Base-by-base conservation (phyloP, 2,113 vertebrate genomes). In the Lamprologus speciosus region DNA sequence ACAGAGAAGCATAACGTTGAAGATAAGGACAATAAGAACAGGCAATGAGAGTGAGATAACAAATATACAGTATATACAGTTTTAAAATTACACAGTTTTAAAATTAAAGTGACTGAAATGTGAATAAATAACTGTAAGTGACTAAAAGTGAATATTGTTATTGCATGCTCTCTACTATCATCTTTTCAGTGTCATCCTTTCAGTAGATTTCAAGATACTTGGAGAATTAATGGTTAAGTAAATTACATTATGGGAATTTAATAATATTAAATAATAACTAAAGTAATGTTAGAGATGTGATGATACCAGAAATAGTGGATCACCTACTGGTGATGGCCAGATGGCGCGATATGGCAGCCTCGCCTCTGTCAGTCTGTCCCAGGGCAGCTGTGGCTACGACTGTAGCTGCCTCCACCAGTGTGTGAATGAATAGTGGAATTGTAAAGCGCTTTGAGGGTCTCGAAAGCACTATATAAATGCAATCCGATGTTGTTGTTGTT, bases 391-490 rank as follows among this genome's bases (percentile, higher is more conserved):
- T 58, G 55, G 55, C 26, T 58, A 28, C 3, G 2, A 28, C 13
- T 28, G 55, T 28, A 57, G 23, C 23, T 57, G 23, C 4, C 55
- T 57, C 55, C 55, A 57, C 55, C 55, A 57, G 55, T 57, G 55
- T 57, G 23, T 57, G 13, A 57, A 57, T 28, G 55, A 55, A 14
- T 14, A 0, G 54, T 26, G 54, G 54, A 26, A 55, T 55, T 55
- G 53, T 23, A 23, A 7, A 55, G 21, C 0, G 4, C 54, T 55
- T 55, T 14, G 3, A 57, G 54, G 54, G 4, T 26, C 54, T 14
- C 21, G 0, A 53, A 57, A 57, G 54, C 21, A 0, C 3, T 57
- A 5, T 57, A 1, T 57, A 3, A 55, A 55, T 55, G 54, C 54
- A 55, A 55, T 26, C 21, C 0, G 4, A 3, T 2, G 12, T 23